These are phyloP conservation scores for Limnodromus scolopaceus DNA, from an alignment of 2,797 vertebrate species.

Conservation along the genomic window DNA sequence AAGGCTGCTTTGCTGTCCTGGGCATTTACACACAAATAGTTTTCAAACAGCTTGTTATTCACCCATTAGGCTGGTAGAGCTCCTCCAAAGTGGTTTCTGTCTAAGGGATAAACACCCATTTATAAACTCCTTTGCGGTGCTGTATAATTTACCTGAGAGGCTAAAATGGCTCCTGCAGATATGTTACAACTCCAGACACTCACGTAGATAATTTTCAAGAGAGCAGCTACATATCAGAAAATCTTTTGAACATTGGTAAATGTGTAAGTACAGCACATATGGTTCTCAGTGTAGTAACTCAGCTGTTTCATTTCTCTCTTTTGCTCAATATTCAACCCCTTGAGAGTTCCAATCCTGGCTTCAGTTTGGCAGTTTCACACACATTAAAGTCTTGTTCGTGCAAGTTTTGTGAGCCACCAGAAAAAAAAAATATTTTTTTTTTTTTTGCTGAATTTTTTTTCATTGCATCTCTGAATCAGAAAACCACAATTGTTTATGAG, in stretches of 20 bases:
- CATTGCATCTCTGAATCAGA: not conserved
- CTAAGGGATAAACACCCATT: not conserved
- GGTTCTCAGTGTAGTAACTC: slow-evolving; percentile 20
- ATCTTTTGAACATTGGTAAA: not conserved
- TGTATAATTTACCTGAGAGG: not conserved
- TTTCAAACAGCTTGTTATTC: not conserved
- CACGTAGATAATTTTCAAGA: not conserved
- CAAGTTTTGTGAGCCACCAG: slow-evolving; percentile 10
- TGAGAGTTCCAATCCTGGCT: not conserved
- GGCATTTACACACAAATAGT: not conserved
- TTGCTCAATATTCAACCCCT: not conserved
- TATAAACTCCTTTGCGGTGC: not conserved
- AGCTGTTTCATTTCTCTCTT: slow-evolving; percentile 45
- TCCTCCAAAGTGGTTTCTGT: not conserved
- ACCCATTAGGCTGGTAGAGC: not conserved
- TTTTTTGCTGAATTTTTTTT: not conserved
- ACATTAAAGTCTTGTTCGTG: not conserved
- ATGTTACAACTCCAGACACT: not conserved
- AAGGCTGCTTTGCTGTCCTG: not conserved
- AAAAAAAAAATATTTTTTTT: not conserved
- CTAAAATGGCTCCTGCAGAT: not conserved
- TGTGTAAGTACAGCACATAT: slow-evolving; percentile 11
- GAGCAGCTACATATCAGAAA: slow-evolving; percentile 14
- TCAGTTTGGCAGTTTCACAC: slow-evolving; percentile 31
- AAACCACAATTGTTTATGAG: not conserved